These are phyloP conservation scores for Cotesia vestalis DNA, from an alignment of 1,140 invertebrate species.

Conservation along the genomic window DNA sequence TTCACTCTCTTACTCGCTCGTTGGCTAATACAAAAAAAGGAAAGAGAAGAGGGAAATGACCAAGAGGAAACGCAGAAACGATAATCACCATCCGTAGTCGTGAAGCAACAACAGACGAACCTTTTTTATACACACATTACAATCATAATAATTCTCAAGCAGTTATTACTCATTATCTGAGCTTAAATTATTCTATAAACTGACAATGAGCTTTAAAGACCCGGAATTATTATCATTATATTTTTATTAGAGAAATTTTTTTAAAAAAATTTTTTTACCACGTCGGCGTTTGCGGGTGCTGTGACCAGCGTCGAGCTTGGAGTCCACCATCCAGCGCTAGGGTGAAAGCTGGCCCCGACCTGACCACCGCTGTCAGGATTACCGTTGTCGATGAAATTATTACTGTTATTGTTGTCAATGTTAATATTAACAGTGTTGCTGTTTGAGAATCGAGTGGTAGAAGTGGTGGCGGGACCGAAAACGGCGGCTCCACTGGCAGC, in stretches of 20 bases:
- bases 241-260: not conserved
- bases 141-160: slow-evolving; percentile 9
- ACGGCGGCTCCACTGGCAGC: slow-evolving; percentile 56
- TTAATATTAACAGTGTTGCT: slow-evolving; percentile 38
- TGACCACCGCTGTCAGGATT: too few relatives aligned
- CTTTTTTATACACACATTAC: not conserved
- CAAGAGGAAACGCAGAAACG: slow-evolving; percentile 28
- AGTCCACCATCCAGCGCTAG: slow-evolving; percentile 60
- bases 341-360: slow-evolving; percentile 25
- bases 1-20: too few relatives aligned
- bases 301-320: slow-evolving; percentile 57
- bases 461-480: slow-evolving; percentile 47
- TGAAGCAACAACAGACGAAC: slow-evolving; percentile 5
- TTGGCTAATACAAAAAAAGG: not conserved
- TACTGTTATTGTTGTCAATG: slow-evolving; percentile 27
- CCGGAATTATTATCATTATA: not conserved
- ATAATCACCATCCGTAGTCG: slow-evolving; percentile 21
- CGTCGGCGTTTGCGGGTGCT: slow-evolving; percentile 60
- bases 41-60: not conserved
- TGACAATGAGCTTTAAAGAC: slow-evolving; percentile 15
- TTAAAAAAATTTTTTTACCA: slow-evolving; percentile 48
- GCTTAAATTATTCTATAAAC: slow-evolving; percentile 42
- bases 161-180: slow-evolving; percentile 43
- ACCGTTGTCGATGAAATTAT: too few relatives aligned
- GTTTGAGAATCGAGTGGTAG: slow-evolving; percentile 45